Percentiles rank a stretch among this genome's conserved stretches.
phyloP scores from a whole-genome alignment of 2,113 vertebrate genomes.

The Pseudorectes ferrugineus region DNA sequence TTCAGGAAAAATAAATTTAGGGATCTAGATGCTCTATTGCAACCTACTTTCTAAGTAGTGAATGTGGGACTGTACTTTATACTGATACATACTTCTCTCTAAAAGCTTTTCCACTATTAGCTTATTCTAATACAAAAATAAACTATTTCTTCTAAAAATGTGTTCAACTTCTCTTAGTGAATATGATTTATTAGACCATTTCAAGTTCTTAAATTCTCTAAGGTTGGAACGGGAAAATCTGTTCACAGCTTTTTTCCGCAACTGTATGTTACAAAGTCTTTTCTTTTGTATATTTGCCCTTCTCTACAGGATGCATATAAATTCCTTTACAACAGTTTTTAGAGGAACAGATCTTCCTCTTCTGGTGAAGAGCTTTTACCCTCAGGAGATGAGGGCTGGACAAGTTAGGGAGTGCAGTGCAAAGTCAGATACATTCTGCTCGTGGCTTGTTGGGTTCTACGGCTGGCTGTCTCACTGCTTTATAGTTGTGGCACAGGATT shows the following conservation, averaged over 20 bases:
- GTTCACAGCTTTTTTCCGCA: neutral
- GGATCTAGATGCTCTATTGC: neutral
- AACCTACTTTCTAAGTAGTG: neutral
- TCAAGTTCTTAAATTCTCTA: neutral
- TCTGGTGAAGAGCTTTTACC: constrained; percentile 67
- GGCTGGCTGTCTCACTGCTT: neutral
- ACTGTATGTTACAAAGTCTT: neutral
- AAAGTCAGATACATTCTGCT: neutral
- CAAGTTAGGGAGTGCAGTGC: neutral
- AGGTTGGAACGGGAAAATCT: neutral
- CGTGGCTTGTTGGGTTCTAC: neutral
- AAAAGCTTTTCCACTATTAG: neutral
- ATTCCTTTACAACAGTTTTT: constrained; percentile 61
- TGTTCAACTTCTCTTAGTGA: neutral
- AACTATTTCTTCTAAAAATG: neutral
- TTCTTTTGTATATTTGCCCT: neutral
- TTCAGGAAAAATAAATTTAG: neutral
- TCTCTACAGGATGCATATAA: constrained; percentile 54
- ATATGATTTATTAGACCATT: neutral
- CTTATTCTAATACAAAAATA: neutral
- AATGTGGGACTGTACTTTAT: neutral
- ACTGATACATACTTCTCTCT: accelerated
- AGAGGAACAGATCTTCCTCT: constrained; percentile 62
- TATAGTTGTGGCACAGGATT: neutral
- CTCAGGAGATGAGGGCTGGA: constrained; percentile 67